Evolutionary conservation across 2,888 invertebrate genomes (phyloP).

Genomic region (Scaptomyza caliginosa): DNA sequence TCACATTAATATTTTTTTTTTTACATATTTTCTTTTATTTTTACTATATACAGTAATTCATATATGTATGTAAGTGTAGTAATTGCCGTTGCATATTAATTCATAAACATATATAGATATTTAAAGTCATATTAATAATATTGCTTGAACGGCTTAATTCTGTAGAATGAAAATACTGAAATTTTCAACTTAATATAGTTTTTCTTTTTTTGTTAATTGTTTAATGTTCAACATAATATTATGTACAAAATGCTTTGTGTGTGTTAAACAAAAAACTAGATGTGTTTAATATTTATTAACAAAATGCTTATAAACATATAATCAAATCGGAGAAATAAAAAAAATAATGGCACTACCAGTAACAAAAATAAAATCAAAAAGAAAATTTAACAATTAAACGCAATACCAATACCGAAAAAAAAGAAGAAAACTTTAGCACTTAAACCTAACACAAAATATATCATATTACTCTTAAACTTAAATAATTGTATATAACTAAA

Average conservation of each 20-base stretch:
- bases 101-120: constrained; percentile 35
- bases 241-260: constrained; percentile 59
- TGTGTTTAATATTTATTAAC: constrained; percentile 30
- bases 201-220: constrained; percentile 13
- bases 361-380: constrained; percentile 11
- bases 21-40: constrained; percentile 47
- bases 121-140: constrained; percentile 52
- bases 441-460: constrained; percentile 28
- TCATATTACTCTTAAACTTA: constrained; percentile 32
- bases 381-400: constrained; percentile 15
- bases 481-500: constrained; percentile 40
- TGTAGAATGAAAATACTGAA: constrained; percentile 61
- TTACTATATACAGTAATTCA: constrained; percentile 56
- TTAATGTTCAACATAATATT: constrained; percentile 37
- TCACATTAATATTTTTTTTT: constrained; percentile 4
- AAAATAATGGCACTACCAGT: constrained; percentile 67
- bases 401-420: constrained; percentile 23
- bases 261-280: constrained; percentile 28
- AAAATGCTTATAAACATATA: constrained; percentile 26
- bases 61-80: constrained; percentile 39
- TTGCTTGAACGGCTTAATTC: constrained; percentile 62
- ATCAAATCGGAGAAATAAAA: constrained; percentile 19
- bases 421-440: constrained; percentile 3
- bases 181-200: constrained; percentile 53
- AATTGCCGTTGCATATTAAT: constrained; percentile 48